These are phyloP conservation scores for Dascyllus trimaculatus DNA, from an alignment of 2,113 vertebrate species.

Conservation along the genomic window DNA sequence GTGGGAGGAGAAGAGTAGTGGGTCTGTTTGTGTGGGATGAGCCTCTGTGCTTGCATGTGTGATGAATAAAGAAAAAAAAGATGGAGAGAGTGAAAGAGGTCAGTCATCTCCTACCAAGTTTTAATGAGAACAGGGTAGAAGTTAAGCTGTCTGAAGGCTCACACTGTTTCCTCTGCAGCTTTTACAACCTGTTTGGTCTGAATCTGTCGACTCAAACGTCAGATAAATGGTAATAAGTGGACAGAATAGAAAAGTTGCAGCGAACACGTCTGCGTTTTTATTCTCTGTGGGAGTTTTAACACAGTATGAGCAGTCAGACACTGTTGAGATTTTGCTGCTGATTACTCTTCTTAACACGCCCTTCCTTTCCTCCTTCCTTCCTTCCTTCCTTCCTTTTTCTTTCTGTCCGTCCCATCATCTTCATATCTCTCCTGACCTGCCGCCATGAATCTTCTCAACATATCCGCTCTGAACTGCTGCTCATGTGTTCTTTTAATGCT, in stretches of 20 bases:
- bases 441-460: slow-evolving; percentile 28
- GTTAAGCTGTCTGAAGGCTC: slow-evolving; percentile 52
- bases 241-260: too few species aligned
- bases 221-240: neutral
- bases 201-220: neutral
- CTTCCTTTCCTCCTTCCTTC: slow-evolving; percentile 46
- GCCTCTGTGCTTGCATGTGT: slow-evolving; percentile 46
- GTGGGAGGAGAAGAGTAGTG: slow-evolving; percentile 39
- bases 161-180: slow-evolving; percentile 33
- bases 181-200: neutral
- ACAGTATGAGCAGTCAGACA: slow-evolving; percentile 52
- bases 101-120: slow-evolving; percentile 34
- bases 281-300: neutral
- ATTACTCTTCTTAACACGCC: slow-evolving; percentile 52
- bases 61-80: slow-evolving; percentile 30
- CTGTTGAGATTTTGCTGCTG: slow-evolving; percentile 32
- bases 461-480: slow-evolving; percentile 12
- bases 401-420: slow-evolving; percentile 56
- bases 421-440: slow-evolving; percentile 54
- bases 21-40: slow-evolving; percentile 50
- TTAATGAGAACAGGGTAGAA: slow-evolving; percentile 32
- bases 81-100: slow-evolving; percentile 41
- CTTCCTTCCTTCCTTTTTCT: slow-evolving; percentile 52
- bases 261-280: neutral
- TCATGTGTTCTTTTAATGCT: slow-evolving; percentile 2